Conservation (phyloP, 2,113 vertebrate species). For the Scartelaos histophorus region DNA sequence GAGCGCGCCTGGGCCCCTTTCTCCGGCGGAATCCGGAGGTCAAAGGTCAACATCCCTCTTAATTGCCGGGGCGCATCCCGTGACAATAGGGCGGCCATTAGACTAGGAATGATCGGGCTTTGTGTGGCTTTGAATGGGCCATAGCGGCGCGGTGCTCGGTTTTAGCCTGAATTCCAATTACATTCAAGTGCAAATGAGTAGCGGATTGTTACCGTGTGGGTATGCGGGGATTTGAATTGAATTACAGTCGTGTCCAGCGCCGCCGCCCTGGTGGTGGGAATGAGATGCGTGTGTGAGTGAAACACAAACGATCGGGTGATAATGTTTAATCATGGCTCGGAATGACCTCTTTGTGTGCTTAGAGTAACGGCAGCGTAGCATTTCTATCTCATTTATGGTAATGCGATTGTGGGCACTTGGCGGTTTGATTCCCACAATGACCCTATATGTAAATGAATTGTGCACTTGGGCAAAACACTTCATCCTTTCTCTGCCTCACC, state of each 20-base stretch:
- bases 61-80: constrained; percentile 52
- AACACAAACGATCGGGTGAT: not conserved
- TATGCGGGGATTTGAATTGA: constrained; percentile 2
- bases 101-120: constrained; percentile 22
- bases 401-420: not conserved
- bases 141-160: constrained; percentile 15
- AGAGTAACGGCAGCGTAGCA: not conserved
- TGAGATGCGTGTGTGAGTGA: not conserved
- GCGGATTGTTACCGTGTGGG: constrained; percentile 1
- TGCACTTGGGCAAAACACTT: too few species aligned
- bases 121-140: constrained; percentile 26
- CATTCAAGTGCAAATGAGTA: constrained; percentile 20
- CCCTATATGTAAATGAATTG: too few species aligned
- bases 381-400: not conserved
- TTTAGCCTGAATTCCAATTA: constrained; percentile 46
- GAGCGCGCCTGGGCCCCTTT: constrained; percentile 28
- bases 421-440: not conserved
- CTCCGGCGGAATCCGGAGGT: constrained; percentile 46
- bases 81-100: constrained; percentile 39
- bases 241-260: constrained; percentile 12
- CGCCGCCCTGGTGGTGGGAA: not conserved
- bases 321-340: not conserved
- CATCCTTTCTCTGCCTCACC: too few species aligned
- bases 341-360: not conserved
- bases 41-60: constrained; percentile 53